These are phyloP conservation scores for Lutra lutra DNA, from an alignment of 2,797 vertebrate genomes.

Conservation along the genomic window DNA sequence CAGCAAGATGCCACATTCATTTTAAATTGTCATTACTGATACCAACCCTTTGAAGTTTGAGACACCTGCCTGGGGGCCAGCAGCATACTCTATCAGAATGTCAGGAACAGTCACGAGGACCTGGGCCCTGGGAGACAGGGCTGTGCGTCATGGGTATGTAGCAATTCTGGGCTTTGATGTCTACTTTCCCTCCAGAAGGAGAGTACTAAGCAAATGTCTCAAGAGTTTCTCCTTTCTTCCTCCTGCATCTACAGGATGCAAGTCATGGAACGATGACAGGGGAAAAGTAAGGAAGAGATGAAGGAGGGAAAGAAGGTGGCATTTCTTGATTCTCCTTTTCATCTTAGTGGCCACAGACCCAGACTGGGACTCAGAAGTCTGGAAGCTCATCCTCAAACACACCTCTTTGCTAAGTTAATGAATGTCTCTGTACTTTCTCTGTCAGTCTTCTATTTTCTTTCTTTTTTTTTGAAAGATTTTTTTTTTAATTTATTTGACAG, in stretches of 20 bases:
- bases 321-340: background rate
- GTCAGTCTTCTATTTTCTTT: background rate
- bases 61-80: background rate
- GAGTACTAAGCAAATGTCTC: background rate
- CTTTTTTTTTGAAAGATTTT: too few species aligned
- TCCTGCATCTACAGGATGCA: background rate
- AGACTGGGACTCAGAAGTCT: background rate
- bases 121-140: background rate
- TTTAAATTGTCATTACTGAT: constrained; percentile 6
- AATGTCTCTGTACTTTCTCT: background rate
- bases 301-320: background rate
- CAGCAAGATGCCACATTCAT: background rate
- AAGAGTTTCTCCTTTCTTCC: background rate
- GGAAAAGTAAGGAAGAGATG: background rate
- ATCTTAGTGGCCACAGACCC: background rate
- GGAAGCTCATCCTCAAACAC: background rate
- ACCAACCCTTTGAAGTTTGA: background rate
- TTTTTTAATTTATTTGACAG: too few species aligned
- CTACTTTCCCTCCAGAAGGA: background rate
- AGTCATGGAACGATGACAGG: background rate
- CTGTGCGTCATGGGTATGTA: background rate
- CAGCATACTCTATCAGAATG: background rate
- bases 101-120: background rate
- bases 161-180: background rate
- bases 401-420: background rate